Conservation (phyloP, 2,113 vertebrate species). For the Saccopteryx bilineata region DNA sequence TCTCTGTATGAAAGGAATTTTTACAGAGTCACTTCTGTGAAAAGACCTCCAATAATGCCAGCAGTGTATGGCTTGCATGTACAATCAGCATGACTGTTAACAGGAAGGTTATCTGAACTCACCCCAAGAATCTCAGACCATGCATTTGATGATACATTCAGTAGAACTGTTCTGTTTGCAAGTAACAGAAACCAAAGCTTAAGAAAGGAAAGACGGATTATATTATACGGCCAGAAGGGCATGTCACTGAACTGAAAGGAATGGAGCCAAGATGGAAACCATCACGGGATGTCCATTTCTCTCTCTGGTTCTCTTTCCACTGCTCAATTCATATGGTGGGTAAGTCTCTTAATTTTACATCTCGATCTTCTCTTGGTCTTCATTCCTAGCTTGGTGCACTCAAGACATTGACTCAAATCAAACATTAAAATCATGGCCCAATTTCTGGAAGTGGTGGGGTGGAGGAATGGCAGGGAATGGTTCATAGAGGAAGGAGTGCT, state of each 20-base stretch:
- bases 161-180: background rate
- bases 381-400: background rate
- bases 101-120: background rate
- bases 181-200: constrained; percentile 28
- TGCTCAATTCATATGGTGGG: background rate
- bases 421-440: background rate
- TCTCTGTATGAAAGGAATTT: background rate
- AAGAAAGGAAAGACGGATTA: background rate
- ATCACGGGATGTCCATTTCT: background rate
- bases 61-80: background rate
- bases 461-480: background rate
- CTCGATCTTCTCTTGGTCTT: background rate
- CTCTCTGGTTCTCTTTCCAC: background rate
- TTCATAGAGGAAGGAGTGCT: background rate
- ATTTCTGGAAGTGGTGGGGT: background rate
- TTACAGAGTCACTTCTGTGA: background rate
- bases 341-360: background rate
- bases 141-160: background rate
- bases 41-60: background rate
- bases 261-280: background rate
- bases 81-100: background rate
- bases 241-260: background rate
- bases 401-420: background rate
- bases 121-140: background rate
- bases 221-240: background rate